phyloP scores from a whole-genome alignment of 2,113 vertebrate genomes.

The Microcebus jonahi region DNA sequence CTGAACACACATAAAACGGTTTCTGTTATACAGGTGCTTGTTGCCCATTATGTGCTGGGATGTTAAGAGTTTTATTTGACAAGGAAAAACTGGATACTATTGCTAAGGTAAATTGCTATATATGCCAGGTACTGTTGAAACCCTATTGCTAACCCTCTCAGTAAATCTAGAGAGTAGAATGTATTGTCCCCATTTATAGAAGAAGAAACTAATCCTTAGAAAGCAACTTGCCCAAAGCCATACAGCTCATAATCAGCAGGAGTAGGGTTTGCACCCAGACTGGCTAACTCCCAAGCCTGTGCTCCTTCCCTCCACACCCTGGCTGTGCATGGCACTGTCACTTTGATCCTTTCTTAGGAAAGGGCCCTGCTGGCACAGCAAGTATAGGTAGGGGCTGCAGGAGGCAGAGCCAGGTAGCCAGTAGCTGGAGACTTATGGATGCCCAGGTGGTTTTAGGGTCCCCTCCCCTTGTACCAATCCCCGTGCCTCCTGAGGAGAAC shows the following conservation, averaged over 20 bases:
- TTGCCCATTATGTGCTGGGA: constrained; percentile 96
- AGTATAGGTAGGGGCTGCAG: not conserved
- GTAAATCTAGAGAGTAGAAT: not conserved
- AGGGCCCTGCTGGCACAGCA: not conserved
- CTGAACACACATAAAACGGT: constrained; percentile 1
- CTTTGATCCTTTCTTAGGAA: not conserved
- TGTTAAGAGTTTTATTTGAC: constrained; percentile 96
- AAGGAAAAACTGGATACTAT: constrained; percentile 95
- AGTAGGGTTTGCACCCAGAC: not conserved
- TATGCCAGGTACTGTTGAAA: not conserved
- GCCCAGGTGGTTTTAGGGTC: not conserved
- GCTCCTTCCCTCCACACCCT: not conserved
- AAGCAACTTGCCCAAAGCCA: not conserved
- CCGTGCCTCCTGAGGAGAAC: not conserved
- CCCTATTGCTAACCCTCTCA: not conserved
- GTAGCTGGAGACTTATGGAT: not conserved
- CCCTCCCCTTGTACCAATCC: not conserved
- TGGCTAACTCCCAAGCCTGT: not conserved
- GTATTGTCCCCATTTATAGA: not conserved
- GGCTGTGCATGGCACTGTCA: not conserved
- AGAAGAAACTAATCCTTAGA: not conserved
- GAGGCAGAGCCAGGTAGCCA: not conserved
- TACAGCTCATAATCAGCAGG: not conserved
- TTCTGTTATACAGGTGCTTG: constrained; percentile 91
- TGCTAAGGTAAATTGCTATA: constrained; percentile 89